Conservation (phyloP, 2,888 invertebrate species). For the Barypeithes pellucidus region DNA sequence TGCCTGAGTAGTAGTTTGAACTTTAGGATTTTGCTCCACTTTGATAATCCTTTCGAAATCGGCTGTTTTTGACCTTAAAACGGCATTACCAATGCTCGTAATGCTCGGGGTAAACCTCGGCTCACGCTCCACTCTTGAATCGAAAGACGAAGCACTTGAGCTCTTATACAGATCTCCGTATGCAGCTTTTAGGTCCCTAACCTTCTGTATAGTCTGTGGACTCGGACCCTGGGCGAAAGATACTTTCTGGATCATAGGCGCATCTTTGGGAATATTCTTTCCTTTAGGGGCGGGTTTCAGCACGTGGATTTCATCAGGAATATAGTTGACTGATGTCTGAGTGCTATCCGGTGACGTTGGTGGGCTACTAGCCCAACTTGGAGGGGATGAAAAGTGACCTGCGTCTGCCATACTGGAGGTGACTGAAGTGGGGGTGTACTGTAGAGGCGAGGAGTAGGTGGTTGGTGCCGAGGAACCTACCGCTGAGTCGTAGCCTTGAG, state of each 20-base stretch:
- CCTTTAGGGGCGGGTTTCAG: constrained; percentile 60
- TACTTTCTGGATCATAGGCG: constrained; percentile 73
- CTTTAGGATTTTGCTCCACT: constrained; percentile 73
- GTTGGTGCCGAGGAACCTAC: constrained; percentile 76
- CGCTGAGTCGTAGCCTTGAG: constrained; percentile 75
- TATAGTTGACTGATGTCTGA: constrained; percentile 73
- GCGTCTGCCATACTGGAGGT: constrained; percentile 68
- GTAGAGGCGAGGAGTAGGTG: constrained; percentile 73
- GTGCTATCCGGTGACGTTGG: constrained; percentile 75
- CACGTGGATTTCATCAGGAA: constrained; percentile 70
- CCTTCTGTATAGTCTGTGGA: constrained; percentile 71
- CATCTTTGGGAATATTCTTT: constrained; percentile 60
- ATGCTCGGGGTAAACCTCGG: constrained; percentile 74
- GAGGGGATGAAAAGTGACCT: constrained; percentile 72
- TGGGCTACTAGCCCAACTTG: constrained; percentile 76
- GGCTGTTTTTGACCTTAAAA: constrained; percentile 78
- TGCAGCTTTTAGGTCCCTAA: constrained; percentile 56
- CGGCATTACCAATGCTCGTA: constrained; percentile 78
- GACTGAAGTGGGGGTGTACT: constrained; percentile 69
- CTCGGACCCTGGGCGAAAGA: constrained; percentile 73
- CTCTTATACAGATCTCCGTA: constrained; percentile 54
- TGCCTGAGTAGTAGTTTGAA: constrained; percentile 61
- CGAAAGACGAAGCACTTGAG: constrained; percentile 46
- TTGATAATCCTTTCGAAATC: constrained; percentile 77
- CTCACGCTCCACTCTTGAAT: constrained; percentile 60